These are phyloP conservation scores for Drosophila birchii DNA, from an alignment of 2,888 invertebrate species.

Conservation along the genomic window DNA sequence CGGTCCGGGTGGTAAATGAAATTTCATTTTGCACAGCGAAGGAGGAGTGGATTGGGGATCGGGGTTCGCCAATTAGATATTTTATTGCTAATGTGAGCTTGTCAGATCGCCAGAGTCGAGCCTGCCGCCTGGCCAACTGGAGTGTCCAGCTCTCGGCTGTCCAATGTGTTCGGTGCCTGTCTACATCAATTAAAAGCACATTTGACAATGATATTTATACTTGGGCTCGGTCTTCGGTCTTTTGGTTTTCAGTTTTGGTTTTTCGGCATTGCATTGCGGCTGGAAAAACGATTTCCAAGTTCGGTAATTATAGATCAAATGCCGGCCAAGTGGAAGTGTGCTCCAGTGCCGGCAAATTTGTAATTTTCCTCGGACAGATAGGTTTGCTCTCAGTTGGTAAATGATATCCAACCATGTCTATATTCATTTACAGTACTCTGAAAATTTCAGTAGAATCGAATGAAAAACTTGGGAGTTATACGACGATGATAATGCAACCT, in stretches of 20 bases:
- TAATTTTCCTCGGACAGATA: background rate
- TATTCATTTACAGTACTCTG: background rate
- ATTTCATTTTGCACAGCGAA: conserved; percentile 54
- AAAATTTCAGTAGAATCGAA: too few relatives aligned
- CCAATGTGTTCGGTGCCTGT: conserved; percentile 76
- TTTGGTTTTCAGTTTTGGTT: conserved; percentile 8
- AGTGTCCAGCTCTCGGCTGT: conserved; percentile 73
- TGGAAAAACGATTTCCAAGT: conserved; percentile 18
- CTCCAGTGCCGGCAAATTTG: conserved; percentile 1
- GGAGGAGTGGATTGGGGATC: background rate
- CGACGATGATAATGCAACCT: background rate
- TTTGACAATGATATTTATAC: conserved; percentile 80
- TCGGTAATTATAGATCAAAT: conserved; percentile 45
- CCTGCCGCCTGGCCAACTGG: conserved; percentile 32
- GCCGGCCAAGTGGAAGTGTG: conserved; percentile 15
- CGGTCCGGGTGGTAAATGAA: conserved; percentile 60
- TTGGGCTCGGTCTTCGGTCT: conserved; percentile 28
- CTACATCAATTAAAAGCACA: conserved; percentile 80
- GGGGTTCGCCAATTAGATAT: conserved; percentile 78
- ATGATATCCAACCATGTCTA: background rate
- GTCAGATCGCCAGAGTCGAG: conserved; percentile 54
- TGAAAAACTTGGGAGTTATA: too few relatives aligned
- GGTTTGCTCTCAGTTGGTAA: background rate
- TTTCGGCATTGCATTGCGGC: conserved; percentile 5
- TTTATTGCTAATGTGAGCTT: conserved; percentile 81